Conservation (phyloP, 2,797 vertebrate species). For the Arvicola amphibius region DNA sequence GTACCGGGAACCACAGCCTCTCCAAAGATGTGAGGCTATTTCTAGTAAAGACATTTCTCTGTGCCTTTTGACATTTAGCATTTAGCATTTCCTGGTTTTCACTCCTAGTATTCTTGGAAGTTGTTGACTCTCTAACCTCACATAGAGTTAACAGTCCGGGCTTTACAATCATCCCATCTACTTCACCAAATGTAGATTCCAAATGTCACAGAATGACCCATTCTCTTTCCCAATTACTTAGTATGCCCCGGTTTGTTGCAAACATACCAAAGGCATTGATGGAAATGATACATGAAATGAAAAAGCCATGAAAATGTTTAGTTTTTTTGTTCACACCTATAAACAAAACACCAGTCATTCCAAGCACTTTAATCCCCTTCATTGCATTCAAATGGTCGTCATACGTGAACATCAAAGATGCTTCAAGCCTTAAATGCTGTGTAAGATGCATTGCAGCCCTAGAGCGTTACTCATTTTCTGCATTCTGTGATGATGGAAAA, state of each 20-base stretch:
- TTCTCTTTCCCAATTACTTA: neutral
- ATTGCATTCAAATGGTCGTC: constrained; percentile 37
- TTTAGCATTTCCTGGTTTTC: neutral
- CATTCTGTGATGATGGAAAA: constrained; percentile 73
- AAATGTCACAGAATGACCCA: neutral
- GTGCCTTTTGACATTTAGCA: neutral
- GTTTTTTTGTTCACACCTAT: constrained; percentile 51
- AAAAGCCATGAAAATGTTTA: constrained; percentile 21
- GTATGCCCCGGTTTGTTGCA: neutral
- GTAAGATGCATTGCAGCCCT: constrained; percentile 49
- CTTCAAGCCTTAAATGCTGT: constrained; percentile 67
- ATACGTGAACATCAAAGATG: constrained; percentile 44
- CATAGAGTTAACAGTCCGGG: neutral
- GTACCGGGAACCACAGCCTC: neutral
- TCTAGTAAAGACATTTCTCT: neutral
- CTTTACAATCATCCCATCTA: neutral
- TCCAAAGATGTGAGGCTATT: neutral
- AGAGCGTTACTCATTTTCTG: constrained; percentile 62
- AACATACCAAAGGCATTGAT: neutral
- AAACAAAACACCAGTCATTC: constrained; percentile 62
- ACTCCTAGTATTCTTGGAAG: neutral
- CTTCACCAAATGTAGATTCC: constrained; percentile 23
- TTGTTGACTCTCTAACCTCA: neutral
- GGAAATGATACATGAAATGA: neutral
- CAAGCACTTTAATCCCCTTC: constrained; percentile 37